Base-by-base conservation (phyloP, 2,113 vertebrate genomes). In the Gasterosteus aculeatus region DNA sequence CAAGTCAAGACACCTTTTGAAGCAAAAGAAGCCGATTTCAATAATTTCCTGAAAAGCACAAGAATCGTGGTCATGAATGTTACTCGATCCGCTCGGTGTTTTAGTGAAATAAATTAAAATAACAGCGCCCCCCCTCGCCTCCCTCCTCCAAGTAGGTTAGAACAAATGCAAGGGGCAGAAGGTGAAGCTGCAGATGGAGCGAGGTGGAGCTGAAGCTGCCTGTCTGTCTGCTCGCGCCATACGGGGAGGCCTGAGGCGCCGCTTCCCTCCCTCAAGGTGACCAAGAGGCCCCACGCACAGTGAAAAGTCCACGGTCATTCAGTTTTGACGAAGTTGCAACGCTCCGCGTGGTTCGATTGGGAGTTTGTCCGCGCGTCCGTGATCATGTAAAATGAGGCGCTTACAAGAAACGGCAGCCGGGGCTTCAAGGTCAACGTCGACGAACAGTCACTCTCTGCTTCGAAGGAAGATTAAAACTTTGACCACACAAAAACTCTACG, bases 221-320 rank as follows among this genome's bases (percentile, higher is more conserved):
- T 61, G 57, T 82, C 83, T 78, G 72, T 81, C 73, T 73, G 65
- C 58, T 75, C 33, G 26, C 15, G 77, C 90, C 90, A 92, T 91
- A 88, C 91, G 90, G 88, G 33, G 26, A 12, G 22, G 75, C 91
- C 85, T 0, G 78, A 82, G 85, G 91, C 88, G n/a, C 39, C 29
- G 54, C 59, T 84, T 78, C 82, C 78, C 63, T 85, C 79, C 78
- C 65, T 65, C 87, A 83, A 90, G 85, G 87, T 85, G 86, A 88
- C 64, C 67, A 64, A 62, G 53, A 85, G 70, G 87, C 53, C 70
- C 47, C 26, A 59, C 47, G 47, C 65, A 18, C 73, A 59, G 44
- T 58, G 44, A 67, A 74, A 79, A 71, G 22, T 75, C 64, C 33
- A 69, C 62, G 56, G 31, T 47, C 78, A 49, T 47, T 67, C 44